phyloP scores from a whole-genome alignment of 2,113 vertebrate genomes.

The Xenus cinereus region DNA sequence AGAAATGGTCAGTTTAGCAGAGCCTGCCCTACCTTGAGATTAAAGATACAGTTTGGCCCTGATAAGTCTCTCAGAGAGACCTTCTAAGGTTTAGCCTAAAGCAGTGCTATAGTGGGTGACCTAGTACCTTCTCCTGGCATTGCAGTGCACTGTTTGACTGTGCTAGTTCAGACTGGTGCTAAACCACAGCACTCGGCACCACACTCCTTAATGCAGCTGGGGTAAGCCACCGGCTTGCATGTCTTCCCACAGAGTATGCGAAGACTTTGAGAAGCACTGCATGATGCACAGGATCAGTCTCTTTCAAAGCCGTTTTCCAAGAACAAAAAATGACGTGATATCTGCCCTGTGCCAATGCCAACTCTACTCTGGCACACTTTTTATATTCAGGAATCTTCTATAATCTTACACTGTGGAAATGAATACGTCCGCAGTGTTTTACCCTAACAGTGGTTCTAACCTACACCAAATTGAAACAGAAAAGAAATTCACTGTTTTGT shows the following conservation, averaged over 20 bases:
- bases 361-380: background rate
- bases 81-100: background rate
- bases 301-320: background rate
- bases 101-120: accelerated
- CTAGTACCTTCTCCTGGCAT: background rate
- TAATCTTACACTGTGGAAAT: background rate
- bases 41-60: background rate
- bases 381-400: background rate
- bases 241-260: background rate
- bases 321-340: background rate
- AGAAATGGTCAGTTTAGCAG: background rate
- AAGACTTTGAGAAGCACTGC: background rate
- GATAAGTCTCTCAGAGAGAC: background rate
- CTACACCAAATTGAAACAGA: background rate
- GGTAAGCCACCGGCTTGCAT: background rate
- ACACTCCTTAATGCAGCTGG: background rate
- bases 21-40: background rate
- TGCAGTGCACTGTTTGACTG: background rate
- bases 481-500: background rate
- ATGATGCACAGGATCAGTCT: background rate
- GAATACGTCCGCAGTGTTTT: background rate
- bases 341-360: background rate
- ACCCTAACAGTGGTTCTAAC: background rate
- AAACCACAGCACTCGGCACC: background rate
- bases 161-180: background rate